Base-by-base conservation (phyloP, 2,113 vertebrate genomes). In the Kryptolebias marmoratus region DNA sequence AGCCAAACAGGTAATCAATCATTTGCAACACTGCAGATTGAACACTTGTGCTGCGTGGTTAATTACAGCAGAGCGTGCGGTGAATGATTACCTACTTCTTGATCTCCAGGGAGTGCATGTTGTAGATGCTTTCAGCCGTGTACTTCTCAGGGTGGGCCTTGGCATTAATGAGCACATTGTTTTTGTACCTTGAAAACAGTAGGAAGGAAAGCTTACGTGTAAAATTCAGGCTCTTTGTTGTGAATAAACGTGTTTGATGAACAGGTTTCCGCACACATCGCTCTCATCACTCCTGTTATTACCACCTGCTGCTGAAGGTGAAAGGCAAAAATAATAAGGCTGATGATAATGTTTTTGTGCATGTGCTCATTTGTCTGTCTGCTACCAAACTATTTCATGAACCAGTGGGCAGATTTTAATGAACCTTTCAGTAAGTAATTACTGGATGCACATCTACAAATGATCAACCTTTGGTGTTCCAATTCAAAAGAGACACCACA, bases 41-140 rank as follows among this genome's bases (percentile, higher is more conserved):
- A 56, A 63, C 15, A 39, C 49, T 56, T 49, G 28, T 22, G 0
- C 22, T 57, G 54, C 63, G 54, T 58, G 30, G 11, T 65, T 62
- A 11, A 28, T 55, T 58, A 11, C 11, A 15, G 42, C 4, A 2
- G 49, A 10, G 44, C 15, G 67, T 31, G 42, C n/a, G 56, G 62
- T 68, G 49, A 50, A 42, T 55, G 86, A 73, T 81, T 78, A 89
- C 88, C 95, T 95, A 98, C 98, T 88, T 92, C 47, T 87, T 96
- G 84, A 99, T 99, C 90, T 97, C 95, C 94, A 99, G 91, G 50
- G 96, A 97, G 89, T 99, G 97, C 93, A 99, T 93, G 82, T 97
- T 97, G 70, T 97, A 99, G 59, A 90, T 95, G 84, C 92, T 96
- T 90, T 95, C 94, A 18, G 92, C 88, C 0, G 91, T 89, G 81